Evolutionary conservation across 2,113 vertebrate species (phyloP).

Genomic region (Planiliza haematocheilus): DNA sequence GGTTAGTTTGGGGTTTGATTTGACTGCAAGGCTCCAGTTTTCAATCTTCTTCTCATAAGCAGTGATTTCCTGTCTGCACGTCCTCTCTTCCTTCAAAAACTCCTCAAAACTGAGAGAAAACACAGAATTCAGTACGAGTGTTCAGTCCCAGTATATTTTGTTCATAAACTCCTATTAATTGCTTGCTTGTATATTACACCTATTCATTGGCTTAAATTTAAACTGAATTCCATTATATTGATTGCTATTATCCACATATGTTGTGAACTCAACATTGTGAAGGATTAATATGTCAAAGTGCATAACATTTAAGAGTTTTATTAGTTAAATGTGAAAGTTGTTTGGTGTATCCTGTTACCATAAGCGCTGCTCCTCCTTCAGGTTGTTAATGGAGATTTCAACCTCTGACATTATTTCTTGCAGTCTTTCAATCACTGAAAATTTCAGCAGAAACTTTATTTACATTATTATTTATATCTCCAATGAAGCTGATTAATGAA

Average conservation of each 20-base stretch:
- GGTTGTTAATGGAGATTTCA: slow-evolving; percentile 87
- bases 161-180: too few relatives aligned
- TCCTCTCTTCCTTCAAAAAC: slow-evolving; percentile 90
- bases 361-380: slow-evolving; percentile 89
- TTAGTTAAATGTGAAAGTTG: background rate
- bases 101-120: slow-evolving; percentile 86
- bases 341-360: slow-evolving; percentile 78
- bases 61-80: slow-evolving; percentile 84
- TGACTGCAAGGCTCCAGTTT: slow-evolving; percentile 80
- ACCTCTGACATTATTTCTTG: slow-evolving; percentile 91
- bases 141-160: too few relatives aligned
- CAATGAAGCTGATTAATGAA: too few relatives aligned
- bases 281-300: background rate
- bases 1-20: slow-evolving; percentile 67
- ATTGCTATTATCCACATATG: too few relatives aligned
- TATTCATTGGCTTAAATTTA: background rate
- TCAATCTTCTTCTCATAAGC: slow-evolving; percentile 90
- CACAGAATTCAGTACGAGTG: background rate
- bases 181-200: too few relatives aligned
- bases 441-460: slow-evolving; percentile 26
- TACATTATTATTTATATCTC: background rate
- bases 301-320: background rate
- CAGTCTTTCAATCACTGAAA: slow-evolving; percentile 90
- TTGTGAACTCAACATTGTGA: too few relatives aligned
- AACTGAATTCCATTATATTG: too few relatives aligned